These are phyloP conservation scores for Pelagia noctiluca DNA, from an alignment of 30 jellyfish, hydroid and myxozoan species.

Conservation along the genomic window DNA sequence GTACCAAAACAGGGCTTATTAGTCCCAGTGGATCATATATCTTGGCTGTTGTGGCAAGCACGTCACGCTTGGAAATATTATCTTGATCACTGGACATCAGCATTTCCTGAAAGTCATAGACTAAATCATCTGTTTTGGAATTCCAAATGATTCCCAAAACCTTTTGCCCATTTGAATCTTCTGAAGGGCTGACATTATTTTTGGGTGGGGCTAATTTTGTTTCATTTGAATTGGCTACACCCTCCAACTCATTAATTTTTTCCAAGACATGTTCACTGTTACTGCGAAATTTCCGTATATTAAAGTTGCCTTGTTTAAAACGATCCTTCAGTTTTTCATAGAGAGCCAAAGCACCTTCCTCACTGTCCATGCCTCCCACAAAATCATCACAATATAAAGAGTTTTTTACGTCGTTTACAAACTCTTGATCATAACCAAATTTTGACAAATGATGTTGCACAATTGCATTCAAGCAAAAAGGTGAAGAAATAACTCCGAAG, in stretches of 20 bases:
- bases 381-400: slow-evolving; percentile 40
- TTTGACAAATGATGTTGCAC: slow-evolving; percentile 20
- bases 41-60: too few species aligned
- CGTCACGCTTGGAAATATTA: too few species aligned
- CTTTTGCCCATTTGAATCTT: background rate
- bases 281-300: slow-evolving; percentile 4
- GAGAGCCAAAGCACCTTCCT: slow-evolving; percentile 11
- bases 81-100: too few species aligned
- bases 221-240: background rate
- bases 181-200: too few species aligned
- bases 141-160: slow-evolving; percentile 33
- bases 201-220: too few species aligned
- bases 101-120: too few species aligned
- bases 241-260: background rate
- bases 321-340: slow-evolving; percentile 8
- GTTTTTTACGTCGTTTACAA: slow-evolving; percentile 14
- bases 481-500: slow-evolving; percentile 37
- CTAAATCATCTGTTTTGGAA: background rate
- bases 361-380: slow-evolving; percentile 1
- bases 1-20: too few species aligned
- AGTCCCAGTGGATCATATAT: too few species aligned
- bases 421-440: slow-evolving; percentile 20
- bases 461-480: slow-evolving; percentile 38
- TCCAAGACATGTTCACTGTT: background rate
- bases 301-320: slow-evolving; percentile 22